Percentiles rank a stretch among this genome's conserved stretches.
These are phyloP conservation scores for Blomia tropicalis DNA, from an alignment of 2,888 invertebrate genomes.

Conservation along the genomic window DNA sequence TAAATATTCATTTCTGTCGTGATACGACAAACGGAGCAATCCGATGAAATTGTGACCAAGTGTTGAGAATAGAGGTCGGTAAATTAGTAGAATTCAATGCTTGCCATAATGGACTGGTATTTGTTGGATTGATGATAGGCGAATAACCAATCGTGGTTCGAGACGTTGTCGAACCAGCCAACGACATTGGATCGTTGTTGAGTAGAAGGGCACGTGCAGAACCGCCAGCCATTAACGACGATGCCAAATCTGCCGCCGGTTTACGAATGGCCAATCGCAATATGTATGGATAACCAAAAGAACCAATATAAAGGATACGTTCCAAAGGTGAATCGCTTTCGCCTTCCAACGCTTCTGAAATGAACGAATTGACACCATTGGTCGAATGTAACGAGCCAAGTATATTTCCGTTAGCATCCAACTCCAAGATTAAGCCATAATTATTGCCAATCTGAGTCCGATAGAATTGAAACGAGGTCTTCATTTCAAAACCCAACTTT, in stretches of 20 bases:
- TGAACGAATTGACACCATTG: constrained; percentile 22
- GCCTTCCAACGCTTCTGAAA: constrained; percentile 22
- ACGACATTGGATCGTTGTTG: neutral
- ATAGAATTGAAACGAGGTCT: constrained; percentile 18
- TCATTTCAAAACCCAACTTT: constrained; percentile 19
- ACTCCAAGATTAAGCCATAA: constrained; percentile 24
- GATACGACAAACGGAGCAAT: too few species aligned
- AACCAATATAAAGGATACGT: constrained; percentile 22
- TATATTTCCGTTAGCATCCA: constrained; percentile 25
- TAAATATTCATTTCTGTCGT: too few species aligned
- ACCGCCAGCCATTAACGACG: neutral
- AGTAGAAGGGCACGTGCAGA: neutral
- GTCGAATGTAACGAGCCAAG: constrained; percentile 22
- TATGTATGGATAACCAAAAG: constrained; percentile 24
- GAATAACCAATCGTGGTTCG: neutral
- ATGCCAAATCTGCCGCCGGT: constrained; percentile 16
- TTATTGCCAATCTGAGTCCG: constrained; percentile 17
- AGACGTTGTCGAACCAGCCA: neutral
- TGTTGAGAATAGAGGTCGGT: neutral
- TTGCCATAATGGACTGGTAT: neutral
- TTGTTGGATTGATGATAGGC: neutral
- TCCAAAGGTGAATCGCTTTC: constrained; percentile 17
- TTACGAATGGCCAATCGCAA: constrained; percentile 13
- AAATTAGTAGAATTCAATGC: neutral
- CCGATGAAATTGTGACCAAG: neutral